Conservation (phyloP, 35 echinoderm and acorn worm genomes). For the Diadema setosum region DNA sequence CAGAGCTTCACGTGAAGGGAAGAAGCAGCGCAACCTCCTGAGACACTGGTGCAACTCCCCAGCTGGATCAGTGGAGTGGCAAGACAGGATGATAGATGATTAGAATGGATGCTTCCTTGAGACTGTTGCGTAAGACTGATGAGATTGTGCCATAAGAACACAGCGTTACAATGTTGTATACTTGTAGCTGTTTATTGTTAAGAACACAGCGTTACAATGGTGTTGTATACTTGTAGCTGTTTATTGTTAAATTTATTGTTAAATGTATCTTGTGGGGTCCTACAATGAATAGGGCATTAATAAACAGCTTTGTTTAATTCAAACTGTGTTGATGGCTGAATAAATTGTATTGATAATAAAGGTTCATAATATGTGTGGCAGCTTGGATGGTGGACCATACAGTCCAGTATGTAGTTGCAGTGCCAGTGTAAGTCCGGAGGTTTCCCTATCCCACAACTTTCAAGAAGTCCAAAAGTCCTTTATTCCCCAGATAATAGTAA, state of each 20-base stretch:
- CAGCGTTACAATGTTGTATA: background rate
- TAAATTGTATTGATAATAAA: background rate
- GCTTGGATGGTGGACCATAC: background rate
- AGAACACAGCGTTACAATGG: too few relatives aligned
- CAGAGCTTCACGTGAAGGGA: background rate
- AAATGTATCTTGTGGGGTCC: background rate
- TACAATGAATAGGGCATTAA: background rate
- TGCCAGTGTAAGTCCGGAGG: background rate
- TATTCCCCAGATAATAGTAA: background rate
- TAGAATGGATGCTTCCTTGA: too few relatives aligned
- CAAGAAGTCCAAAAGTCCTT: background rate
- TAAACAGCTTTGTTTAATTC: background rate
- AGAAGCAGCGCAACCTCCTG: background rate
- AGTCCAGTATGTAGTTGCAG: background rate
- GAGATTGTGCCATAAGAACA: background rate
- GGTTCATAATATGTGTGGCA: background rate
- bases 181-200: background rate
- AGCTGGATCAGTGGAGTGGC: slow-evolving; percentile 46
- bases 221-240: too few relatives aligned
- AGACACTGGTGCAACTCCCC: background rate
- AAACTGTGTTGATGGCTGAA: background rate
- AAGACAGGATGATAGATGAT: slow-evolving; percentile 14
- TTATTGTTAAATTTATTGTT: too few relatives aligned
- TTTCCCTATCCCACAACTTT: background rate
- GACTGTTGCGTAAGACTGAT: too few relatives aligned